These are phyloP conservation scores for Hirtodrosophila alboralis DNA, from an alignment of 2,888 invertebrate genomes.

Conservation along the genomic window DNA sequence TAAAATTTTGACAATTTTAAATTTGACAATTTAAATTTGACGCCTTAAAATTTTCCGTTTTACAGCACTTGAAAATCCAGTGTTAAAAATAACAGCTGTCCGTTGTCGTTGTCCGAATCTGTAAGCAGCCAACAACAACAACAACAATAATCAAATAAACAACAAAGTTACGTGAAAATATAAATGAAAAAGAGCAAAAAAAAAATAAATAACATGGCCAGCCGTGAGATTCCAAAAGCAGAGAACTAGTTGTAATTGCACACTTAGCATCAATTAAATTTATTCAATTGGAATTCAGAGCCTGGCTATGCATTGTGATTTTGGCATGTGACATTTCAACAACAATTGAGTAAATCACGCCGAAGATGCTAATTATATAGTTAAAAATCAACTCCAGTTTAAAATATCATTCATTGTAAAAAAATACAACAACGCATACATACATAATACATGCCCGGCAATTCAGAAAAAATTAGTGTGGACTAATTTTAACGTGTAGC, in stretches of 20 bases:
- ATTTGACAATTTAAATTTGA: slow-evolving; percentile 1
- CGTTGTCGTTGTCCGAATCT: slow-evolving; percentile 8
- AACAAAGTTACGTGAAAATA: slow-evolving; percentile 70
- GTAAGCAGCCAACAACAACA: slow-evolving; percentile 25
- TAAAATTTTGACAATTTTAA: slow-evolving; percentile 1
- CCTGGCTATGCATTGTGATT: slow-evolving; percentile 25
- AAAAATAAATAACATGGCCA: slow-evolving; percentile 56
- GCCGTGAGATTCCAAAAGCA: slow-evolving; percentile 35
- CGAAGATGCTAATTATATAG: slow-evolving; percentile 56
- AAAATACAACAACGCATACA: neutral
- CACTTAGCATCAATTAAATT: slow-evolving; percentile 27
- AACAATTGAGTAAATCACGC: slow-evolving; percentile 22
- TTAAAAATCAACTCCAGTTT: slow-evolving; percentile 33
- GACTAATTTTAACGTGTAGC: slow-evolving; percentile 38
- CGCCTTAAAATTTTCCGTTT: slow-evolving; percentile 1
- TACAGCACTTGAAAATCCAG: neutral
- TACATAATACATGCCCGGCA: slow-evolving; percentile 24
- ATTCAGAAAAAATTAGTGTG: slow-evolving; percentile 21
- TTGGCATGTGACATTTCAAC: slow-evolving; percentile 57
- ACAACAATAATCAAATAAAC: slow-evolving; percentile 59
- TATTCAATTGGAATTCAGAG: slow-evolving; percentile 28
- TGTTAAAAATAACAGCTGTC: slow-evolving; percentile 35
- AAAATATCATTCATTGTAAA: slow-evolving; percentile 8
- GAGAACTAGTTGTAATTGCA: slow-evolving; percentile 30
- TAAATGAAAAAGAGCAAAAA: slow-evolving; percentile 66